These are phyloP conservation scores for Indri indri DNA, from an alignment of 2,113 vertebrate genomes.

Conservation along the genomic window DNA sequence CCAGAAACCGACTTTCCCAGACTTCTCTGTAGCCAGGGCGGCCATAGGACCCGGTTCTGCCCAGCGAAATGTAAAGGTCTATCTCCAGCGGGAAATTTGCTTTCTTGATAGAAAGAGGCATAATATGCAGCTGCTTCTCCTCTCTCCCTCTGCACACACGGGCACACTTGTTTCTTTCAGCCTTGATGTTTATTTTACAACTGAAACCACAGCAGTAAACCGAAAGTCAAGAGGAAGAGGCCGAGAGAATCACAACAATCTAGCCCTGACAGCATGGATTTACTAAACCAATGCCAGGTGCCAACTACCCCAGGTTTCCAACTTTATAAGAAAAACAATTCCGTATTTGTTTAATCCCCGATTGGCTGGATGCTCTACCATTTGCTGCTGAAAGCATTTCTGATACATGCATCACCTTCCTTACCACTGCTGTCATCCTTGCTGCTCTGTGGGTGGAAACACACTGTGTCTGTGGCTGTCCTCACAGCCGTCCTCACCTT, in stretches of 20 bases:
- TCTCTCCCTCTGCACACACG: background rate
- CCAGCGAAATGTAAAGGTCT: background rate
- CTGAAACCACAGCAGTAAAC: background rate
- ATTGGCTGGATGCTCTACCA: background rate
- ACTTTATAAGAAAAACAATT: background rate
- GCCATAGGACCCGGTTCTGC: fast-evolving
- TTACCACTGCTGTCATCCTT: background rate
- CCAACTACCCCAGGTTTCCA: background rate
- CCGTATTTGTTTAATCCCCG: background rate
- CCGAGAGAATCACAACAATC: background rate
- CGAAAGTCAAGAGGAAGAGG: background rate
- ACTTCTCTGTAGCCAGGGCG: background rate
- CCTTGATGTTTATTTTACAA: background rate
- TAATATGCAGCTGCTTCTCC: background rate
- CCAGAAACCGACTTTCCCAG: background rate
- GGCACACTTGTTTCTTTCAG: background rate
- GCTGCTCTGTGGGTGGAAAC: too few relatives aligned
- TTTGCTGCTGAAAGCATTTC: background rate
- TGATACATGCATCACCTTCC: background rate
- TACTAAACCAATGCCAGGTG: too few relatives aligned
- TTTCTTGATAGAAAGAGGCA: background rate
- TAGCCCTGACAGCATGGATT: background rate
- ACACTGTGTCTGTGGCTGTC: too few relatives aligned
- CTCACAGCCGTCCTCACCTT: background rate
- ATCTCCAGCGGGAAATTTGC: background rate